Evolutionary conservation across 2,113 vertebrate species (phyloP).

Genomic region (Oenanthe melanoleuca): DNA sequence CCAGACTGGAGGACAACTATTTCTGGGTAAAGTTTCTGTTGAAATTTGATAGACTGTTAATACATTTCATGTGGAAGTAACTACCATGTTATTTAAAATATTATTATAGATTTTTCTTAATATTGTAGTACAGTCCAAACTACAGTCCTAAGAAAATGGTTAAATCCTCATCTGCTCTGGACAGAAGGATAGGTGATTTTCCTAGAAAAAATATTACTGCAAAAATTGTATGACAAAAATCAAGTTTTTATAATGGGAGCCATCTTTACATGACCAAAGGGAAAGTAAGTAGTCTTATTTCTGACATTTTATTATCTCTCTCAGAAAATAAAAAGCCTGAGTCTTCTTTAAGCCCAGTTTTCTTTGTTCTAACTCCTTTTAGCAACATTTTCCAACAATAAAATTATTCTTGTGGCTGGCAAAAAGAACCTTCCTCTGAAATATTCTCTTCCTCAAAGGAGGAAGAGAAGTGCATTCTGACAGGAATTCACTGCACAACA

Average conservation of each 20-base stretch:
- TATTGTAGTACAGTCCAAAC: neutral
- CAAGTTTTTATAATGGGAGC: neutral
- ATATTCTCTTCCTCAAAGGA: neutral
- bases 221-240: neutral
- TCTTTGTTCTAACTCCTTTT: neutral
- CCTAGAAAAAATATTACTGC: neutral
- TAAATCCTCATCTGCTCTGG: neutral
- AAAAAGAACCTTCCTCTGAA: neutral
- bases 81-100: neutral
- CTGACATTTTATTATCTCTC: neutral
- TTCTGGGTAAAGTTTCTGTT: neutral
- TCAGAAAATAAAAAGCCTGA: neutral
- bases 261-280: neutral
- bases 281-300: neutral
- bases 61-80: neutral
- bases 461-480: neutral
- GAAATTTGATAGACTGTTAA: neutral
- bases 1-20: neutral
- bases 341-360: neutral
- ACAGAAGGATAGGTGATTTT: neutral
- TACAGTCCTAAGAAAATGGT: neutral
- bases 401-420: neutral
- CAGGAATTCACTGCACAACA: neutral
- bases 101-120: neutral
- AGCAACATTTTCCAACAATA: neutral